Base-by-base conservation (phyloP, 1,140 invertebrate species). In the Drosophila trapezifrons region DNA sequence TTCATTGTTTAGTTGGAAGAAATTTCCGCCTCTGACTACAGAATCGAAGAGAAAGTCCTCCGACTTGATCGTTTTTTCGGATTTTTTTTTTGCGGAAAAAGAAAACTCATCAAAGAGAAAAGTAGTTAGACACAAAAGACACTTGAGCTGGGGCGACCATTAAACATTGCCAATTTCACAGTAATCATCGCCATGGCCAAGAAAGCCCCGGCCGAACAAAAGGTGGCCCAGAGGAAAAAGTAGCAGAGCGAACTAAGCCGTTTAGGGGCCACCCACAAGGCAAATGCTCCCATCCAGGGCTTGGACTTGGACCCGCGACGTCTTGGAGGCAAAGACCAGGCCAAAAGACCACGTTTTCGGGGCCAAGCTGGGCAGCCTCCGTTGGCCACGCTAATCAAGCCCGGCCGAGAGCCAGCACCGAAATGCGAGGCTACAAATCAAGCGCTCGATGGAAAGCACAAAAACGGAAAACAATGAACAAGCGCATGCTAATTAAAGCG, bases 161-260 rank as follows among this genome's bases (percentile, higher is more conserved):
- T 87, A 89, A 87, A 80, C 76, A 71, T 87, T 89, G 84, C 84
- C 84, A 89, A 89, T 89, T 89, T 89, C 84, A 89, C 84, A 89
- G 84, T 75, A 80, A 84, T 89, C 76, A 87, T 70, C 62, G 47
- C 60, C 66, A 67, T 64, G 79, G 67, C 79, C 67, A 71, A 65
- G 38, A 69, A 70, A 70, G 64, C 67, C 22, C 49, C 38, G 32
- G 15, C 45, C 62, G 25, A 63, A 77, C 74, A 78, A 78, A 69
- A 75, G 60, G 43, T 71, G 40, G 35, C 43, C 62, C 40, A 66
- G 63, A 70, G 38, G 38, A 75, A 86, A 84, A 67, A 78, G 83
- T 83, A 80, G 84, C 79, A 80, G 69, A 84, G 78, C 77, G 76
- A 72, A 80, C 43, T 84, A 89, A 89, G 84, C 84, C 65, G 77